Evolutionary conservation across 2,113 vertebrate genomes (phyloP).

Genomic region (Pongo pygmaeus): DNA sequence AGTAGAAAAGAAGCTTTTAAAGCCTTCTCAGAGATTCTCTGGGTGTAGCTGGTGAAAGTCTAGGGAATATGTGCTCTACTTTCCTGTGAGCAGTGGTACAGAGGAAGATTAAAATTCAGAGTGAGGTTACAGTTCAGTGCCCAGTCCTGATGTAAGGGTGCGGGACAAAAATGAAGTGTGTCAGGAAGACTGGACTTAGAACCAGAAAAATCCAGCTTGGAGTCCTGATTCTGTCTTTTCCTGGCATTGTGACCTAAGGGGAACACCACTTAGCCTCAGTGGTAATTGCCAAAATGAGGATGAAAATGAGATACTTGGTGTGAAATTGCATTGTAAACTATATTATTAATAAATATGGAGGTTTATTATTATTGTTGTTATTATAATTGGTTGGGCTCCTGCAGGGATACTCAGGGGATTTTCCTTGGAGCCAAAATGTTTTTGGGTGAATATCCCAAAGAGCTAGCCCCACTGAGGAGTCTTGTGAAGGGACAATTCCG

Average conservation of each 20-base stretch:
- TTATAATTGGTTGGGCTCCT: not conserved
- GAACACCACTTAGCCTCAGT: not conserved
- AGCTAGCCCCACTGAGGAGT: not conserved
- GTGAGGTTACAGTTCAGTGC: not conserved
- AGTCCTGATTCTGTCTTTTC: slow-evolving; percentile 21
- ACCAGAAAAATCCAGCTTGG: slow-evolving; percentile 19
- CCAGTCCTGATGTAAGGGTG: not conserved
- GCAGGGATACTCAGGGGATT: not conserved
- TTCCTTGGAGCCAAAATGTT: not conserved
- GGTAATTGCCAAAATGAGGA: not conserved
- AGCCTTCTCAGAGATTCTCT: slow-evolving; percentile 77
- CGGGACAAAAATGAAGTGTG: not conserved
- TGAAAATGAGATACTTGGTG: not conserved
- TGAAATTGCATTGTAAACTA: not conserved
- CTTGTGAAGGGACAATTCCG: slow-evolving; percentile 46
- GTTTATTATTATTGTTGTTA: not conserved
- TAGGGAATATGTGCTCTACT: not conserved
- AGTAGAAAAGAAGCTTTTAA: slow-evolving; percentile 77
- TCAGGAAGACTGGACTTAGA: slow-evolving; percentile 31
- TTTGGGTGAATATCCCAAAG: not conserved
- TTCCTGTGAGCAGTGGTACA: not conserved
- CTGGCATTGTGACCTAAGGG: not conserved
- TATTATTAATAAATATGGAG: not conserved
- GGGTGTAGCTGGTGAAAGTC: slow-evolving; percentile 45
- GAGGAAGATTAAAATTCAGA: slow-evolving; percentile 18